Base-by-base conservation (phyloP, 2,797 vertebrate genomes). In the Pogonophryne albipinna region DNA sequence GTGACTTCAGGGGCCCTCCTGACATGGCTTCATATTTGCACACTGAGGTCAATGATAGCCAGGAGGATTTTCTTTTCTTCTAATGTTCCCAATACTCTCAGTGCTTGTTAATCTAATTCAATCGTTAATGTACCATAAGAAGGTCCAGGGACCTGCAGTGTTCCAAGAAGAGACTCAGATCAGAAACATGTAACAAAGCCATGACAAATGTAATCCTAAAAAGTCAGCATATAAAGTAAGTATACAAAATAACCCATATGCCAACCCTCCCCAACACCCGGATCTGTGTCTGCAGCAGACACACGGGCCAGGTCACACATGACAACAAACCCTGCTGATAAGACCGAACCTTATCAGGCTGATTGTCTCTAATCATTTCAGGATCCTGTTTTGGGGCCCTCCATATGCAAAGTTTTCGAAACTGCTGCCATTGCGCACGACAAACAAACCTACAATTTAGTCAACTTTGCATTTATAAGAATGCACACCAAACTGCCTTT, bases 1-100 rank as follows among this genome's bases (percentile, higher is more conserved):
- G 34, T 49, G 60, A 16, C 58, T 65, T 74, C 34, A 49, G 34
- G 55, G 70, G 23, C 55, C 67, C 57, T 66, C 34, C 20, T 66
- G 47, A 51, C 23, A 49, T 57, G 17, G 31, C 47, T 42, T 66
- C 71, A 71, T 56, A 77, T 49, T 56, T 58, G 44, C 57, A 70
- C 50, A 52, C 46, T 67, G 74, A 62, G 55, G 62, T 78, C 62
- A 60, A 27, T 27, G 16, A 51, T 3, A 10, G 46, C 9, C 4
- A 60, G 41, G 3, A 1, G 10, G 20, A 34, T 59, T 51, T 17
- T 45, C 17, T 56, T 49, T 46, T 46, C 16, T 49, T 9, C 63
- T 38, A 3, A 1, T 27, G 34, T 1, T 60, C 7, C 16, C 20
- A 20, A 52, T 13, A 34, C 23, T 57, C 14, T 34, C 44, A 42